Evolutionary conservation across 1,140 invertebrate species (phyloP), one percentile per base, ranked within the genome.

Genomic region (Asobara japonica): DNA sequence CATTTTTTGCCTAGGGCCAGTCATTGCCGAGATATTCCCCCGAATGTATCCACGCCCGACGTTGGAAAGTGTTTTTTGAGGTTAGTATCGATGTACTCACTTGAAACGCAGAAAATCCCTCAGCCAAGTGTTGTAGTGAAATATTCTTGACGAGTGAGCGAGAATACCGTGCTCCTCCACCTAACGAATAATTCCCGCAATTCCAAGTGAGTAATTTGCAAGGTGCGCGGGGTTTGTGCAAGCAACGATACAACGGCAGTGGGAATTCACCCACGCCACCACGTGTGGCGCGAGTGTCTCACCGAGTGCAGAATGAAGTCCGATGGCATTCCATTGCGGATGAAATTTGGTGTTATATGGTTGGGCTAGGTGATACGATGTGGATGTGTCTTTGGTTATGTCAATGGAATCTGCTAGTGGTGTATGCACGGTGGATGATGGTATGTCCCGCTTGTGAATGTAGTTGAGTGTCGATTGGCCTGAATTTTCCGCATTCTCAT

Each of bases 301-400:
- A 56, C 51, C 22, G 8, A 20, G 20, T 56, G 51, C 41, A 56
- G 25, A 56, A 56, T 56, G 51, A 56, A 56, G 51, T 56, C n/a
- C 51, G 51, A 56, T 10, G 18, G 51, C 51, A 56, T 56, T 56
- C 51, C 51, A 1, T 25, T 22, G 13, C 25, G 20, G 20, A 25
- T 56, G 51, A 56, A 56, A 56, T 56, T 56, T 18, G 18, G 51
- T 13, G 22, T 56, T 18, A 56, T 56, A 27, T 5, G 16, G 51
- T 27, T 27, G 22, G n/a, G n/a, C n/a, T 56, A 10, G 18, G 20
- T 56, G 51, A 51, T 13, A 51, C 6, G 18, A 56, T 22, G 22
- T 56, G 22, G 10, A 25, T 56, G 51, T 56, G 20, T 56, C 51
- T 56, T 56, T 18, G 25, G 51, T 25, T 56, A 56, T 56, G 51